Percentiles rank a stretch among this genome's conserved stretches.
Evolutionary conservation across 2,888 invertebrate species (phyloP).

Genomic region (Chrysodeixis includens): DNA sequence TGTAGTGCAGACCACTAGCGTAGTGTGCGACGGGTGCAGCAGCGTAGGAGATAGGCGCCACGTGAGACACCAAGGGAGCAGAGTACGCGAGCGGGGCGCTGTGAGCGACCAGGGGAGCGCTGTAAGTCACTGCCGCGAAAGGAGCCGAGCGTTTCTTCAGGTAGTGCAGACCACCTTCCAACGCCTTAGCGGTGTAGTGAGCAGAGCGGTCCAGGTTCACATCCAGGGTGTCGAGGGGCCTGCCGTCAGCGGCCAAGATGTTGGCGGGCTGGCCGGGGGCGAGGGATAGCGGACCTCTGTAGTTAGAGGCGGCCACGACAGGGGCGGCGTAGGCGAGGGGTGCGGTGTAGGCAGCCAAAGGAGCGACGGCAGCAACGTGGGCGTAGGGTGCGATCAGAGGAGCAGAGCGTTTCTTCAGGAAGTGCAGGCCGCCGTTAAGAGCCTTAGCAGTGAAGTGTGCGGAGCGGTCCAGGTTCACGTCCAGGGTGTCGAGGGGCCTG

Average conservation of each 20-base stretch:
- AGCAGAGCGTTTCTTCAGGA: constrained; percentile 77
- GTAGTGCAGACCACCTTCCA: constrained; percentile 64
- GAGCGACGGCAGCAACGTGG: constrained; percentile 28
- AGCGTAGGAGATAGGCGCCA: constrained; percentile 38
- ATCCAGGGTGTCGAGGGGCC: constrained; percentile 82
- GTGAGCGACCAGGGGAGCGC: constrained; percentile 31
- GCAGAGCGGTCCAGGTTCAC: constrained; percentile 82
- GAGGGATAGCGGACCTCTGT: constrained; percentile 70
- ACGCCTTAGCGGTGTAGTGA: constrained; percentile 75
- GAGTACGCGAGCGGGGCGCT: constrained; percentile 40
- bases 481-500: constrained; percentile 82
- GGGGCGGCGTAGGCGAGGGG: constrained; percentile 43
- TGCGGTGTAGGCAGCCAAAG: constrained; percentile 26
- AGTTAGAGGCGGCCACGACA: constrained; percentile 65
- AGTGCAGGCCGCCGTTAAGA: constrained; percentile 63
- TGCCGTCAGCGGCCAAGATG: constrained; percentile 80
- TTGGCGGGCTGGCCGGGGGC: constrained; percentile 72
- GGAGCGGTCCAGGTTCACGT: constrained; percentile 82
- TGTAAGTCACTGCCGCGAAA: constrained; percentile 42
- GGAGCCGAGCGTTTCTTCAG: constrained; percentile 77
- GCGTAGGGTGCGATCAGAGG: constrained; percentile 52
- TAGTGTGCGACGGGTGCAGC: constrained; percentile 10
- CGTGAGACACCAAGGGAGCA: constrained; percentile 19
- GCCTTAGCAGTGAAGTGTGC: constrained; percentile 77
- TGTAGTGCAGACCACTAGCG: constrained; percentile 64